Percentiles rank a stretch among this genome's conserved stretches.
phyloP scores from a whole-genome alignment of 2,888 invertebrate species.

The Polylopha cassiicola region DNA sequence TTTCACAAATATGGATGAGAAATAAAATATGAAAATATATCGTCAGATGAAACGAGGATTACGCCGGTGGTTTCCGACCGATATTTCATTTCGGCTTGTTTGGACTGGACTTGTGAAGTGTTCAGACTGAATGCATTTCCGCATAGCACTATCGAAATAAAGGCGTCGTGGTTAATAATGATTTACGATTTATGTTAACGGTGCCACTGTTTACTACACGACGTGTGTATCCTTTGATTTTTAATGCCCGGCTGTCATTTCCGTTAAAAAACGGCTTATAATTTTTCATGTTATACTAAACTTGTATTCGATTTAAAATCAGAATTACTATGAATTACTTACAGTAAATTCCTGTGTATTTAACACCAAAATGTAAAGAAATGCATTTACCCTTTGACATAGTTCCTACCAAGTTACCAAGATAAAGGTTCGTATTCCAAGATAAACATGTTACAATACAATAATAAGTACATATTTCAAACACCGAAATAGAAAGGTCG shows the following conservation, averaged over 20 bases:
- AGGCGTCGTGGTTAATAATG: conserved; percentile 28
- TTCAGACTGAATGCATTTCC: conserved; percentile 40
- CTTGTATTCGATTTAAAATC: no score
- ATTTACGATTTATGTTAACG: conserved; percentile 41
- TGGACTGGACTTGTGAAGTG: conserved; percentile 22
- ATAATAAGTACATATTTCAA: conserved; percentile 3
- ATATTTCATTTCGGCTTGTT: conserved; percentile 55
- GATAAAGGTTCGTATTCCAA: no score
- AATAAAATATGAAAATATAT: conserved; percentile 54
- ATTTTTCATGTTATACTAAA: no score
- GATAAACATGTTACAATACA: no score
- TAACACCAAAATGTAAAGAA: no score
- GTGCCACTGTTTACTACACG: conserved; percentile 20
- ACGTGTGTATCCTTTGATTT: conserved; percentile 16
- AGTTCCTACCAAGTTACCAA: no score
- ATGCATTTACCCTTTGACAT: no score
- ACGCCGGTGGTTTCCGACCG: conserved; percentile 29
- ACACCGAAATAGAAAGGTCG: conserved; percentile 13
- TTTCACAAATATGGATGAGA: conserved; percentile 39
- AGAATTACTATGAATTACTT: no score
- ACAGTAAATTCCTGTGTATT: no score
- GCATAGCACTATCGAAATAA: conserved; percentile 31
- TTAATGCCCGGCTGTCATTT: conserved; percentile 20
- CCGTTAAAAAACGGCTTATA: conserved; percentile 16
- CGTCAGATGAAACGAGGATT: conserved; percentile 43